Evolutionary conservation across 1,140 invertebrate species (phyloP).

Genomic region (Meloidogyne exigua): DNA sequence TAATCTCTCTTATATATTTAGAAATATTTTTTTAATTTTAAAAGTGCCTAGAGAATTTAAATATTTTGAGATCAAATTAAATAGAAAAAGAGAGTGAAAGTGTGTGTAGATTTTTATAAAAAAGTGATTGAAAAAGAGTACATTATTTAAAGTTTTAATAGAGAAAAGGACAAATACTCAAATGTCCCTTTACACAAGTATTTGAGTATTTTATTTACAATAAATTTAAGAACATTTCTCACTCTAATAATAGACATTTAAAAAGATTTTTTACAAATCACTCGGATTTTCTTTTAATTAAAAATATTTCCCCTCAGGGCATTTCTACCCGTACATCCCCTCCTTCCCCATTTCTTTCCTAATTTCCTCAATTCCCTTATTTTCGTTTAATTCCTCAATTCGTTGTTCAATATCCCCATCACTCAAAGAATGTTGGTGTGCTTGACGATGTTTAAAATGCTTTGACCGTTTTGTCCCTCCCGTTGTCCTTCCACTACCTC

Average conservation of each 20-base stretch:
- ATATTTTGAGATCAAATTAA: not conserved
- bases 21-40: too few species aligned
- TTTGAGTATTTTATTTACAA: too few species aligned
- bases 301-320: not conserved
- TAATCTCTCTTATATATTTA: not conserved
- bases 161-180: too few species aligned
- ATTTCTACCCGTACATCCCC: not conserved
- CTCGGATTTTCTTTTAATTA: not conserved
- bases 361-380: not conserved
- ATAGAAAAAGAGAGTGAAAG: not conserved
- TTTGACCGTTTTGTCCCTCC: constrained; percentile 6
- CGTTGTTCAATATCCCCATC: not conserved
- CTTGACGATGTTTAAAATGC: not conserved
- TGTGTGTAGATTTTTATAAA: not conserved
- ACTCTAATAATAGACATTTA: too few species aligned
- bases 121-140: not conserved
- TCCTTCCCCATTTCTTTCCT: not conserved
- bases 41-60: not conserved
- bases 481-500: not conserved
- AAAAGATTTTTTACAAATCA: too few species aligned
- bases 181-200: too few species aligned
- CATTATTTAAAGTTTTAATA: too few species aligned
- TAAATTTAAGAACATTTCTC: too few species aligned
- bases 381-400: not conserved
- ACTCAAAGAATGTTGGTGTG: not conserved